Base-by-base conservation (phyloP, 2,113 vertebrate genomes). In the Pluvianellus socialis region DNA sequence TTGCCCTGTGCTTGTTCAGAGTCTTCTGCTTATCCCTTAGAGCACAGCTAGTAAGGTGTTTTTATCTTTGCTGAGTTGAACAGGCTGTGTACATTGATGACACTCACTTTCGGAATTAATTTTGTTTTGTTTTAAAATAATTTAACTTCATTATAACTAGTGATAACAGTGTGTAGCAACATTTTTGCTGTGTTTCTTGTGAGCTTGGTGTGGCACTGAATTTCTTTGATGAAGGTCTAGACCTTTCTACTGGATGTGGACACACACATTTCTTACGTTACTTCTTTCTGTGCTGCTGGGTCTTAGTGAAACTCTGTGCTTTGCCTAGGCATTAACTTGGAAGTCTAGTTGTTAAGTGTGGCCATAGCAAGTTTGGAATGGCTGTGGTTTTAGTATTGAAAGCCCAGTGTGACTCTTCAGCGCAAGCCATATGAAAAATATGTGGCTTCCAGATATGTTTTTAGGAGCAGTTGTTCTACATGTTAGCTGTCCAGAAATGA, bases 201-300 rank as follows among this genome's bases (percentile, higher is more conserved):
- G 79, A 77, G 10, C 50, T 74, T 89, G 28, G 24, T 9, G 9
- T 66, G 38, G 8, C 45, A 18, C 12, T 76, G 49, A 50, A 33
- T 70, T 86, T 88, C 65, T 67, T 67, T 73, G 21, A 4, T 58
- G 33, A 45, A 22, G 27, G 20, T 45, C n/a, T 50, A 49, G 40
- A 20, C 23, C 38, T 86, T 61, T 80, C 28, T 76, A 2, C 19
- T 63, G 28, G 38, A 26, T 88, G 24, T 76, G 38, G 68, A 55
- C 4, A 9, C 14, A 3, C 0, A 0, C 2, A 1, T 14, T 68
- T 86, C 44, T 72, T 76, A n/a, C 2, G 15, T 59, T 59, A 59
- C 50, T 7, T 7, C 42, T 74, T 61, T 3, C 3, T 55, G 33
- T 2, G 2, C 42, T 86, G 59, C 17, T n/a, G 23, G 8, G 35